Base-by-base conservation (phyloP, 2,113 vertebrate genomes). In the Phaethornis superciliosus region DNA sequence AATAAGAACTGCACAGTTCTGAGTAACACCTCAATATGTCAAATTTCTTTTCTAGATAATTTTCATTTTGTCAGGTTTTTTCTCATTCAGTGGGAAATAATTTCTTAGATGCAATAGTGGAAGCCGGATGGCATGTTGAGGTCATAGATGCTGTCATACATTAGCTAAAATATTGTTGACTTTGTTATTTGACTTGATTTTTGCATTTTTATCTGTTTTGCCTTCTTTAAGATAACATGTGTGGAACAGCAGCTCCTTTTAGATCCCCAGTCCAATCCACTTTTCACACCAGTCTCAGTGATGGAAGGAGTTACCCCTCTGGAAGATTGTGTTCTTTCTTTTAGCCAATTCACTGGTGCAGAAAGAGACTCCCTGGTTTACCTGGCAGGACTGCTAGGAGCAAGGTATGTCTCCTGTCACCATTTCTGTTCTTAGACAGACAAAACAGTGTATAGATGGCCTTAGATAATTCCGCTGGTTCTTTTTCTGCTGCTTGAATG, bases 301-400 rank as follows among this genome's bases (percentile, higher is more conserved):
- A 97, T 98, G 97, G 98, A 98, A 74, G 98, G 98, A 93, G 80
- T 89, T 81, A 94, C 96, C 35, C 99, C 99, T 52, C 98, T 99
- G 82, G 97, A 95, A 63, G 95, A 94, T 35, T 99, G 99, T 67
- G 98, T 99, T 51, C 98, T 99, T 75, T 99, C 99, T 6, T 98
- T 99, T 93, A 99, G 99, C 89, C 99, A 99, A 94, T 99, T 99
- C 97, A 98, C 93, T 6, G 99, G 99, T 83, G 98, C 98, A 26
- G 99, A 99, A 97, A 98, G 99, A 93, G 99, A 99, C 64, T 99
- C 99, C 6, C 95, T 99, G 96, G 96, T 98, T 79, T 98, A 98
- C 86, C 97, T 99, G 85, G 98, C 99, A 77, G 98, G 97, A 76
- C 96, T 98, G 74, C 98, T 99, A 37, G 99, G 99, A 97, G 99